Base-by-base conservation (phyloP, 2,888 invertebrate genomes). In the Cephus spinipes region DNA sequence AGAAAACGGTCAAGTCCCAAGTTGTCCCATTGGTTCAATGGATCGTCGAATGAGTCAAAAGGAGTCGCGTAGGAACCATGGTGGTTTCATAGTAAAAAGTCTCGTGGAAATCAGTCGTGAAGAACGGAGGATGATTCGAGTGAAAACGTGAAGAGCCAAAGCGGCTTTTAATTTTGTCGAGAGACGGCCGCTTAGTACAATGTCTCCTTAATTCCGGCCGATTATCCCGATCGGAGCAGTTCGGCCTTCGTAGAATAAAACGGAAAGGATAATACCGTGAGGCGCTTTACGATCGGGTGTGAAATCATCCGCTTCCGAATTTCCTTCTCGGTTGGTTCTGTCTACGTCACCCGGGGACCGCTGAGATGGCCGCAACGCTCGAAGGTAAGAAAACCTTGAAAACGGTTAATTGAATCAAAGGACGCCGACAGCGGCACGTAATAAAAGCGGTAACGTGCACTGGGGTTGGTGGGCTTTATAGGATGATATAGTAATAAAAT, bases 371-470 rank as follows among this genome's bases (percentile, higher is more conserved):
- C 73, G 69, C 76, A 73, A 33, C 73, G 76, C 35, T 73, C 31
- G 71, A 78, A 84, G 82, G 85, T 85, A 87, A 85, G 85, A 82
- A 85, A 84, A 86, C 85, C 85, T 85, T 84, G 81, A 87, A 86
- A 86, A 89, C 76, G 81, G 82, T 89, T 91, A 91, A 91, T 91
- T 91, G 90, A 91, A 90, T 88, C 90, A 91, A 91, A 91, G 90
- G 90, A 87, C 86, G 89, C 91, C 91, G 91, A 89, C 90, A 85
- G 86, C 84, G 88, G 83, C 86, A 86, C 88, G 89, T 89, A 90
- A 89, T 91, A 91, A 91, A 88, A 90, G 87, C 87, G 87, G 86
- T 87, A 87, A 86, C 86, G 85, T 84, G 88, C 83, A 84, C 84
- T 83, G 87, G 85, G 87, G 86, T 88, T 87, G 84, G 84, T 23